Evolutionary conservation across 92 coral and sea anemone genomes (phyloP), one percentile per base, ranked within the genome.

Genomic region (Diadumene lineata): DNA sequence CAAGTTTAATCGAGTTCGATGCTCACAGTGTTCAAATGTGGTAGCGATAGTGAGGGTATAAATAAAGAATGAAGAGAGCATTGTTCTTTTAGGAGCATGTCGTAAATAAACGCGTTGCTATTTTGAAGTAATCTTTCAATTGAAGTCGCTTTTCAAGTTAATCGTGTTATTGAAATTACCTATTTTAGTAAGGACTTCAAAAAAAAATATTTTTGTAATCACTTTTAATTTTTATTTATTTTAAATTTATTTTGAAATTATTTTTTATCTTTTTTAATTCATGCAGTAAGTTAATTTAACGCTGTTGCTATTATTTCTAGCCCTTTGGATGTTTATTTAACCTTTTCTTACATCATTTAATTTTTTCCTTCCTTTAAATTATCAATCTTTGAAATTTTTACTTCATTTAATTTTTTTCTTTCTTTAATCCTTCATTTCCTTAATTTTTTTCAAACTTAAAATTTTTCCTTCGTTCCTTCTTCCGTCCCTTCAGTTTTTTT

Each of bases 41-140:
- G 31, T 22, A 58, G 17, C 64, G 60, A 53, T 53, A 53, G 60
- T 15, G 24, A 21, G 4, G 4, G 26, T 31, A 62, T 62, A 43
- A 62, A 62, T 62, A 31, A 23, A 28, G 29, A 28, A 62, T 62
- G 43, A 31, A 27, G 43, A 21, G n/a, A 28, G 31, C 3, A 29
- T 22, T 62, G 68, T 30, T 62, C 68, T 62, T 62, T 28, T 62
- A 28, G 6, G 18, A 38, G 31, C 1, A 15, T 13, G 43, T 1
- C 31, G 7, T 1, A 4, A 62, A 62, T 30, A 30, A 31, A 11
- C 68, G 68, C 68, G 68, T 16, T 62, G 68, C 43, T 62, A 30
- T 62, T 62, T 62, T 62, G 7, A 23, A 62, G 23, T 60, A 44
- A 44, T 44, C 9, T 8, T 44, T 44, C 9, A 44, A 44, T 44